These are phyloP conservation scores for Esox niger DNA, from an alignment of 2,113 vertebrate genomes.

Conservation along the genomic window DNA sequence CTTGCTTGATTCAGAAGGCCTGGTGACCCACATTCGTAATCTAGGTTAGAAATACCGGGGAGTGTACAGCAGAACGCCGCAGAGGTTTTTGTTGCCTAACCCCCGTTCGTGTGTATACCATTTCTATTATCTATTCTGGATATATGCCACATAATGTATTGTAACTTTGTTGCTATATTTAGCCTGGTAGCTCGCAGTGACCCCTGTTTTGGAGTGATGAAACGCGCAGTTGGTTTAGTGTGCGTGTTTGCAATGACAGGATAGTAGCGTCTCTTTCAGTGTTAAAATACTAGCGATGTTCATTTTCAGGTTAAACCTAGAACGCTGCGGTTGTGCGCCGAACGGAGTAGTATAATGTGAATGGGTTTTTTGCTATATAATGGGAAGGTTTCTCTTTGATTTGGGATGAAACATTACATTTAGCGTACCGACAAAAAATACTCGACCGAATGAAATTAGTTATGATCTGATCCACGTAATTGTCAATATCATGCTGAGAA, in stretches of 20 bases:
- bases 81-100: background rate
- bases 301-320: background rate
- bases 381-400: background rate
- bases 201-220: constrained; percentile 15
- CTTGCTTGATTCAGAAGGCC: constrained; percentile 56
- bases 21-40: constrained; percentile 75
- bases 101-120: background rate
- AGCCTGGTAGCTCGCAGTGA: constrained; percentile 12
- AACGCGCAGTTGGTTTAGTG: constrained; percentile 4
- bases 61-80: constrained; percentile 18
- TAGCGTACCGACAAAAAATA: too few species aligned
- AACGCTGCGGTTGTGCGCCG: background rate
- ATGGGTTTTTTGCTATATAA: background rate
- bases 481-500: too few species aligned
- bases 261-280: constrained; percentile 29
- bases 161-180: constrained; percentile 39
- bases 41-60: constrained; percentile 40
- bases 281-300: constrained; percentile 5
- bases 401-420: background rate
- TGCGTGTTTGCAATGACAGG: constrained; percentile 16
- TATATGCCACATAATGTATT: background rate
- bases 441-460: too few species aligned
- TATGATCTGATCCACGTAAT: too few species aligned
- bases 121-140: background rate
- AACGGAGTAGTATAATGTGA: background rate